A percentile compares a stretch with the other conserved stretches of the same genome.
Evolutionary conservation across 2,888 invertebrate species (phyloP).

Genomic region (Gari tellinella): DNA sequence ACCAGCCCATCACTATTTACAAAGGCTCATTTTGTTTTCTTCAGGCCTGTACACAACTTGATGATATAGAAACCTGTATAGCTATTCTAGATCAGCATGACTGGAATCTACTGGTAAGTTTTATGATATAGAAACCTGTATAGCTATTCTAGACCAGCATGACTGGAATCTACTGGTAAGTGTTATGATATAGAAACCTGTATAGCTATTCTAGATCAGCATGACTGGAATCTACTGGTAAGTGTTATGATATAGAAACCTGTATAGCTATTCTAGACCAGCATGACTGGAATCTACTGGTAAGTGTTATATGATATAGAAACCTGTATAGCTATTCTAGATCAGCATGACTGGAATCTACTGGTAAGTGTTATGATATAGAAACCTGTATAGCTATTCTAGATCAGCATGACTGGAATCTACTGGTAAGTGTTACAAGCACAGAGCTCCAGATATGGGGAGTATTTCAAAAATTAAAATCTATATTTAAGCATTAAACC

Average conservation of each 20-base stretch:
- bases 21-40: slow-evolving; percentile 20
- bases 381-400: slow-evolving; percentile 82
- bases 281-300: slow-evolving; percentile 83
- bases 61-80: slow-evolving; percentile 82
- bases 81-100: slow-evolving; percentile 82
- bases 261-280: slow-evolving; percentile 82
- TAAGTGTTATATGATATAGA: slow-evolving; percentile 78
- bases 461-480: too few relatives aligned
- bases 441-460: not conserved
- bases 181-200: slow-evolving; percentile 82
- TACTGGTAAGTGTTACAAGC: slow-evolving; percentile 79
- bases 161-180: slow-evolving; percentile 82
- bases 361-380: slow-evolving; percentile 77
- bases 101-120: slow-evolving; percentile 81
- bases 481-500: too few relatives aligned
- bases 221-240: slow-evolving; percentile 83
- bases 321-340: slow-evolving; percentile 81
- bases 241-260: slow-evolving; percentile 76
- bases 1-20: too few relatives aligned
- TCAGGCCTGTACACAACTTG: slow-evolving; percentile 82
- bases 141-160: slow-evolving; percentile 81
- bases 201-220: slow-evolving; percentile 81
- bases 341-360: slow-evolving; percentile 83
- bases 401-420: slow-evolving; percentile 83
- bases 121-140: slow-evolving; percentile 80